Base-by-base conservation (phyloP, 37 sponge, comb jelly and placozoan species). In the Diacarnus erythraeanus region DNA sequence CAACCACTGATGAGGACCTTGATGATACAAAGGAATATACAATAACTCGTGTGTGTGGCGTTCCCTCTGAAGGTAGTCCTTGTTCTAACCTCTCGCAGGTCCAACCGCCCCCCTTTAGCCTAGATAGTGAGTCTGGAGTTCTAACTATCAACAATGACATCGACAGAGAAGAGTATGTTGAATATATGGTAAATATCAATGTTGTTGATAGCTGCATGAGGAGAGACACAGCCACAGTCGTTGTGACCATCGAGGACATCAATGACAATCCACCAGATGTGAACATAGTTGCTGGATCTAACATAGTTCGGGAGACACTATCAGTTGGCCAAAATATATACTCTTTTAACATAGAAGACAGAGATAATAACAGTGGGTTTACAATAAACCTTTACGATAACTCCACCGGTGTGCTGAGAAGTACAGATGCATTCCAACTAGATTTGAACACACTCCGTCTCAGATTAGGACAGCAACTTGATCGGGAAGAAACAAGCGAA, bases 191-290 rank as follows among this genome's bases (percentile, higher is more conserved):
- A 17, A 74, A 1, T 35, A 38, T 86, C 1, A 22, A 64, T 44
- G 86, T 75, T 12, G 29, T 3, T 15, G 79, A 86, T 33, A 39
- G 74, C 21, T 72, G 72, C 15, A 18, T 20, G 2, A 18, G 51
- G 0, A 42, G 25, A 26, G 60, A 42, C 56, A 87, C 82, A 42
- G 88, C 83, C 9, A 65, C 74, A 1, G 82, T 86, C 21, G n/a
- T 54, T 6, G 64, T 92, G 10, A 51, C 44, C 10, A 64, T 92
- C n/a, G 81, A 69, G 0, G 76, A 83, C 54, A 51, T 87, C 22
- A 89, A 94, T 64, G 91, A 91, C 65, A 86, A 89, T 69, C 37
- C 74, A 2, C 94, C 94, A 21, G 47, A 64, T 6, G 38, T 88
- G 38, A 39, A 25, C 29, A 4, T 47, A 6, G 5, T 58, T 33